Evolutionary conservation across 1,140 invertebrate species (phyloP).

Genomic region (Triops longicaudatus): DNA sequence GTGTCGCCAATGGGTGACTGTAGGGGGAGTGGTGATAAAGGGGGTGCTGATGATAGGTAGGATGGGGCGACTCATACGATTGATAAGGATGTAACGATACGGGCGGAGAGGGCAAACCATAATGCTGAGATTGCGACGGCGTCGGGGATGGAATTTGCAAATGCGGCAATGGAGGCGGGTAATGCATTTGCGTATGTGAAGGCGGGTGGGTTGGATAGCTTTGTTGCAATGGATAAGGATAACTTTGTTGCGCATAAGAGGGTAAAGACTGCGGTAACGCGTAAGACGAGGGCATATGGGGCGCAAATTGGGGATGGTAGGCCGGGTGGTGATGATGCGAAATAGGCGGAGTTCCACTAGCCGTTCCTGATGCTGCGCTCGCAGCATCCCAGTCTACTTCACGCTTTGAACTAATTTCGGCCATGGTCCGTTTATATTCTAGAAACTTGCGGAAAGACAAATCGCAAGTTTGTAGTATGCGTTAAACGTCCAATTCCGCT

Average conservation of each 20-base stretch:
- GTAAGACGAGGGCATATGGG: not conserved
- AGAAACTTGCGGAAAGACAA: not conserved
- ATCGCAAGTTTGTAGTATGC: not conserved
- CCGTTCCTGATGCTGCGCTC: slow-evolving; percentile 3
- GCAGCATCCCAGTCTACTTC: slow-evolving; percentile 23
- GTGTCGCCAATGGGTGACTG: slow-evolving; percentile 14
- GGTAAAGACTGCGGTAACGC: not conserved
- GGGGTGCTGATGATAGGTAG: slow-evolving; percentile 4
- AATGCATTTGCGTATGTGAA: slow-evolving; percentile 16
- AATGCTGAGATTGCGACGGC: slow-evolving; percentile 20
- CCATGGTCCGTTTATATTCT: slow-evolving; percentile 16
- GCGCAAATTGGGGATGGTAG: slow-evolving; percentile 26
- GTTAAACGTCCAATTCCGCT: not conserved
- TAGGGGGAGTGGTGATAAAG: slow-evolving; percentile 18
- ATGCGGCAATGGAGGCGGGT: slow-evolving; percentile 18
- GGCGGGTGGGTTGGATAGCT: not conserved
- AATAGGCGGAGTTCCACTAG: not conserved
- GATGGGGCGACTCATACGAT: slow-evolving; percentile 20
- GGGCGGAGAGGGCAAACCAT: slow-evolving; percentile 18
- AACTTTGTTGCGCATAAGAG: not conserved
- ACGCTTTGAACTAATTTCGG: slow-evolving; percentile 26
- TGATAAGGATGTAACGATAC: slow-evolving; percentile 21
- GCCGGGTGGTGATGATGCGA: slow-evolving; percentile 25
- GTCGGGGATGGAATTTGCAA: slow-evolving; percentile 23
- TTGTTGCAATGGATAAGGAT: not conserved